Percentiles rank a stretch among this genome's conserved stretches.
Conservation (phyloP, 1,140 invertebrate genomes). For the Cephus cinctus region DNA sequence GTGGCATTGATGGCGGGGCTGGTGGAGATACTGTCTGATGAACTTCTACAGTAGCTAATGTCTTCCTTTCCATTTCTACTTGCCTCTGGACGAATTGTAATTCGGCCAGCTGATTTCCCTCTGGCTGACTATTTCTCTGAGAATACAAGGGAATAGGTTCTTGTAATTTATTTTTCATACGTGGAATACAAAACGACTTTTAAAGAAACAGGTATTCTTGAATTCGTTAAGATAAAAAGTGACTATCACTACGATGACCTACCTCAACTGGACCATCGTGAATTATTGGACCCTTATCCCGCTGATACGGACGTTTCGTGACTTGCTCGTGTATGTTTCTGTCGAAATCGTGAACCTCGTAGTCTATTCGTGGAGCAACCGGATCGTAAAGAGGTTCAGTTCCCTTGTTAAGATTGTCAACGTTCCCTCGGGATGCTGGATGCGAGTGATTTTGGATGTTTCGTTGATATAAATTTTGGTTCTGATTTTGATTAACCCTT, state of each 20-base stretch:
- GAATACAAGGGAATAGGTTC: slow-evolving; percentile 2
- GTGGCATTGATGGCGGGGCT: slow-evolving; percentile 44
- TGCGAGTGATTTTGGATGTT: slow-evolving; percentile 21
- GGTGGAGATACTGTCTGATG: slow-evolving; percentile 49
- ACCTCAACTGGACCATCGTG: slow-evolving; percentile 34
- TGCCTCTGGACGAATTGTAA: slow-evolving; percentile 29
- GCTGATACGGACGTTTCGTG: not conserved
- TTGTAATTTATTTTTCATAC: not conserved
- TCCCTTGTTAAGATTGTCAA: too few relatives aligned
- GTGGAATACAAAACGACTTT: too few relatives aligned
- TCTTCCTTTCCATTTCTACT: slow-evolving; percentile 42
- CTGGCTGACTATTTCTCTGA: slow-evolving; percentile 37
- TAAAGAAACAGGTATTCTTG: too few relatives aligned
- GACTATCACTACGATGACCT: too few relatives aligned
- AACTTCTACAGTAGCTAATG: slow-evolving; percentile 50
- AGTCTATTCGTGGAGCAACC: slow-evolving; percentile 45
- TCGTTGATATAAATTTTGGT: slow-evolving; percentile 30
- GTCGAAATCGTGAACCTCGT: slow-evolving; percentile 52
- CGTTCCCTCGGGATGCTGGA: slow-evolving; percentile 27
- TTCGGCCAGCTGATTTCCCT: slow-evolving; percentile 23
- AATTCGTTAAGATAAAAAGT: too few relatives aligned
- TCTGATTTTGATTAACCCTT: slow-evolving; percentile 42
- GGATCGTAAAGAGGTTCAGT: slow-evolving; percentile 52
- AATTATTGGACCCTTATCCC: slow-evolving; percentile 8
- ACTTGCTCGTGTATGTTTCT: slow-evolving; percentile 42